Conservation (phyloP, 2,888 invertebrate genomes). For the Neoascia interrupta region DNA sequence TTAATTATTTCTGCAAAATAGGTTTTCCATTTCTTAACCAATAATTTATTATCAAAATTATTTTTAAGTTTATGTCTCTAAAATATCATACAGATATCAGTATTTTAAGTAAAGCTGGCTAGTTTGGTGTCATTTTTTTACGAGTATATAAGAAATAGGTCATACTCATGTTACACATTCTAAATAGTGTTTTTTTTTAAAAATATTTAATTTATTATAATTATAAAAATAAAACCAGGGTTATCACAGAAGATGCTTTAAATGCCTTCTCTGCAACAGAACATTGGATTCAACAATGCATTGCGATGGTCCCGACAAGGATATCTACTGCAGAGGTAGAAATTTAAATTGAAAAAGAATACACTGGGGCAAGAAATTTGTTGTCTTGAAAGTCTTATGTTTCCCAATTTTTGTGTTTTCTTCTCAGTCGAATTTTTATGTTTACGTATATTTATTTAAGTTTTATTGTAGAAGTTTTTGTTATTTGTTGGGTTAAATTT, state of each 20-base stretch:
- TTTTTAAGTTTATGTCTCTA: too few species aligned
- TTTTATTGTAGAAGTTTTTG: not conserved
- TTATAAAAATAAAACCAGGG: constrained; percentile 81
- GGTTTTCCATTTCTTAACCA: too few species aligned
- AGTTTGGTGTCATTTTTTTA: too few species aligned
- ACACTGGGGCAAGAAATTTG: not conserved
- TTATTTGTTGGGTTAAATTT: too few species aligned
- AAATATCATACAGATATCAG: too few species aligned
- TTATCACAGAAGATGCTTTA: constrained; percentile 94
- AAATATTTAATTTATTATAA: not conserved
- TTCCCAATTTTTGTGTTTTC: not conserved
- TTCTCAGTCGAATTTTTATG: not conserved
- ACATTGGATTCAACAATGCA: constrained; percentile 93
- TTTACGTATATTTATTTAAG: not conserved
- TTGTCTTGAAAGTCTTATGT: not conserved
- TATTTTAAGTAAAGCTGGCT: too few species aligned
- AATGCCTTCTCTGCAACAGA: constrained; percentile 91
- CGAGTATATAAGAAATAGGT: too few species aligned
- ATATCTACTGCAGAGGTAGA: constrained; percentile 94
- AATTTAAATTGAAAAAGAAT: constrained; percentile 1
- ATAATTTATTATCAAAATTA: too few species aligned
- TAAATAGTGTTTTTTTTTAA: not conserved
- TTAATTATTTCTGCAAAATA: too few species aligned
- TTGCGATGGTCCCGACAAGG: constrained; percentile 95
- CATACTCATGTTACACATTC: too few species aligned